These are phyloP conservation scores for Gallinago jamesoni DNA, from an alignment of 2,113 vertebrate species.

Conservation along the genomic window DNA sequence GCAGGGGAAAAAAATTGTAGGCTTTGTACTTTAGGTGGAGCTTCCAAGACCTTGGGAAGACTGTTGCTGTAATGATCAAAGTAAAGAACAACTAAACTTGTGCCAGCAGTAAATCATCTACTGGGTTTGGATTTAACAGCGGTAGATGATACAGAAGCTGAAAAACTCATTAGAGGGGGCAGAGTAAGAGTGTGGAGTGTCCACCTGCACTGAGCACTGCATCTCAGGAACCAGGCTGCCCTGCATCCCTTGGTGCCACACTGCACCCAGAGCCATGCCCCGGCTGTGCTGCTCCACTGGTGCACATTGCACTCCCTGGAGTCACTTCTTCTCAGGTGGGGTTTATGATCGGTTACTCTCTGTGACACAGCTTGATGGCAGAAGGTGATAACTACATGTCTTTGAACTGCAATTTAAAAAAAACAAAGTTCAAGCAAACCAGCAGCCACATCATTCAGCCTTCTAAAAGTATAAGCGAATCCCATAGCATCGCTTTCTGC, in stretches of 20 bases:
- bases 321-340: not conserved
- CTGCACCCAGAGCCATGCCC: too few relatives aligned
- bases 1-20: not conserved
- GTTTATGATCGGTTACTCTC: not conserved
- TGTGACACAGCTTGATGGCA: not conserved
- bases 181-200: not conserved
- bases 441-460: not conserved
- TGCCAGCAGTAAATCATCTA: not conserved
- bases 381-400: not conserved
- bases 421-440: not conserved
- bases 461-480: not conserved
- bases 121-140: not conserved
- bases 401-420: not conserved
- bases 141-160: not conserved
- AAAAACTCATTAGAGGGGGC: not conserved
- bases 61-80: not conserved
- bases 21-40: not conserved
- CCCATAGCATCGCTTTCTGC: not conserved
- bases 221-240: not conserved
- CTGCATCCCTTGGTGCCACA: rapidly evolving
- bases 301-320: too few relatives aligned
- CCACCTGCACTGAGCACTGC: not conserved
- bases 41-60: not conserved
- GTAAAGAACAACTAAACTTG: not conserved
- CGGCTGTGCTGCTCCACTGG: not conserved